These are phyloP conservation scores for Drosophila orena DNA, from an alignment of 1,140 invertebrate genomes.

Conservation along the genomic window DNA sequence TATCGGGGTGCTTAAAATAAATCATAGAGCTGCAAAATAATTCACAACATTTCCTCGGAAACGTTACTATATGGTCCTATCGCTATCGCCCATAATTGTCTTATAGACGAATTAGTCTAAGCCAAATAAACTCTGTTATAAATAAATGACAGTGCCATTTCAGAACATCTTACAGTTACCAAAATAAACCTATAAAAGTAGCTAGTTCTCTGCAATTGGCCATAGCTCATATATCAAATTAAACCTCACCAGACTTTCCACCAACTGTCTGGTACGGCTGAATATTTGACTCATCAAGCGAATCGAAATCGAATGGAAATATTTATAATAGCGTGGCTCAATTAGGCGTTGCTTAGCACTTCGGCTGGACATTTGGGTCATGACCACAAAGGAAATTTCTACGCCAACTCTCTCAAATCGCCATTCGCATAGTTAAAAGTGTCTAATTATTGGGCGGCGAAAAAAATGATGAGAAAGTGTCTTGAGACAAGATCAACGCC, in stretches of 20 bases:
- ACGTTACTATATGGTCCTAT: background rate
- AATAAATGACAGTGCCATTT: slow-evolving; percentile 34
- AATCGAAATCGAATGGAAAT: slow-evolving; percentile 43
- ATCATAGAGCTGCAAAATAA: background rate
- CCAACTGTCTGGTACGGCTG: slow-evolving; percentile 25
- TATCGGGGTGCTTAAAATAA: background rate
- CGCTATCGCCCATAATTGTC: background rate
- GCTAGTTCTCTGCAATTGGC: slow-evolving; percentile 36
- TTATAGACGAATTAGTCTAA: too few relatives aligned
- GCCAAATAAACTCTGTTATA: background rate
- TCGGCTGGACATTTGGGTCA: slow-evolving; percentile 72
- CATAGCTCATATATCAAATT: slow-evolving; percentile 41
- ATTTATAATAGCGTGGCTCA: slow-evolving; percentile 55
- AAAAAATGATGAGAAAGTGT: slow-evolving; percentile 21
- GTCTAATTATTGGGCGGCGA: slow-evolving; percentile 57
- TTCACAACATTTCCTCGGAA: background rate
- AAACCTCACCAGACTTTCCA: slow-evolving; percentile 23
- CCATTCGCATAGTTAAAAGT: slow-evolving; percentile 47
- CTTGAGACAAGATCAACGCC: slow-evolving; percentile 58
- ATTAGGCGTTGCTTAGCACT: slow-evolving; percentile 68
- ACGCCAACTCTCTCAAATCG: slow-evolving; percentile 30
- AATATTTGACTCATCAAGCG: slow-evolving; percentile 23
- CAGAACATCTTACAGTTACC: slow-evolving; percentile 19
- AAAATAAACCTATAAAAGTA: slow-evolving; percentile 20
- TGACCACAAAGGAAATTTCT: slow-evolving; percentile 68